phyloP scores from a whole-genome alignment of 2,888 invertebrate genomes.

The Lasioglossum vierecki region DNA sequence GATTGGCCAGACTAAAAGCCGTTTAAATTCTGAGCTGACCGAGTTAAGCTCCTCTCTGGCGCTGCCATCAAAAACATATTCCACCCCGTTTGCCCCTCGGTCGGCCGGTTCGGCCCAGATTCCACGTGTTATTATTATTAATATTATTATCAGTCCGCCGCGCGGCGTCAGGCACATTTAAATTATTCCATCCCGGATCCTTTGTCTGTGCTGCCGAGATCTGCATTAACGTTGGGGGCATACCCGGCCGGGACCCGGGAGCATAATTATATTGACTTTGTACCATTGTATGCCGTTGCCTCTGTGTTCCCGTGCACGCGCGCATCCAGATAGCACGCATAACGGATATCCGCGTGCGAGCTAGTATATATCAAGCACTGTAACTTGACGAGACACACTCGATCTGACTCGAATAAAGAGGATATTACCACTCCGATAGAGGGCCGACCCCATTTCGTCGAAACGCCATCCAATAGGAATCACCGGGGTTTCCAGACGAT shows the following conservation, averaged over 20 bases:
- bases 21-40: not conserved
- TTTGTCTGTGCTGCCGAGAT: slow-evolving; percentile 47
- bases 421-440: slow-evolving; percentile 32
- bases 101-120: not conserved
- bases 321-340: slow-evolving; percentile 45
- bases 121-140: slow-evolving; percentile 51
- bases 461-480: not conserved
- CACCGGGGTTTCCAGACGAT: not conserved
- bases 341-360: slow-evolving; percentile 40
- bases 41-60: slow-evolving; percentile 18
- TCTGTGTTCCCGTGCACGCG: slow-evolving; percentile 11
- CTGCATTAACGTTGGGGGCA: slow-evolving; percentile 32
- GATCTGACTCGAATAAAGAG: slow-evolving; percentile 36
- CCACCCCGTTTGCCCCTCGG: too few species aligned
- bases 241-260: slow-evolving; percentile 13
- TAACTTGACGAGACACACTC: slow-evolving; percentile 45
- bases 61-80: slow-evolving; percentile 17
- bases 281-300: slow-evolving; percentile 42
- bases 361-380: slow-evolving; percentile 34
- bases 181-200: slow-evolving; percentile 55
- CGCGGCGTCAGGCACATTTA: slow-evolving; percentile 43
- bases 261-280: slow-evolving; percentile 66
- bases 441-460: too few species aligned
- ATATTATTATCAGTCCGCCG: slow-evolving; percentile 53
- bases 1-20: not conserved